Percentiles rank a stretch among this genome's conserved stretches.
These are phyloP conservation scores for Nezara viridula DNA, from an alignment of 2,888 invertebrate genomes.

Conservation along the genomic window DNA sequence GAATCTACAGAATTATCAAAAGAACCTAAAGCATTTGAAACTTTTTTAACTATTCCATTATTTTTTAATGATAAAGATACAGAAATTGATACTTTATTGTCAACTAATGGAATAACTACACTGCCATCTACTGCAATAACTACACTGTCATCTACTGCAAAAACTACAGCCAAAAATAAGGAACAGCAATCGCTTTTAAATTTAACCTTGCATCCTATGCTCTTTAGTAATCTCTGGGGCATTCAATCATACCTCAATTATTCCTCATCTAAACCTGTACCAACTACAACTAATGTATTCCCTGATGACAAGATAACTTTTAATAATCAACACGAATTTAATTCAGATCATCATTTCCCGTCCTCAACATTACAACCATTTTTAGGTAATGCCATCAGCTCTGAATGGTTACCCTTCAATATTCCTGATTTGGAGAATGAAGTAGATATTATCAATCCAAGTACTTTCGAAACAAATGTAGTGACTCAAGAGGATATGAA, in stretches of 20 bases:
- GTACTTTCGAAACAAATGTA: not conserved
- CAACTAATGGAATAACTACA: no score
- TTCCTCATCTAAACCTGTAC: not conserved
- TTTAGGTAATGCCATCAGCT: not conserved
- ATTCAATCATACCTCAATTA: not conserved
- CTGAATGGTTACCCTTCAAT: not conserved
- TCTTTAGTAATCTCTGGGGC: not conserved
- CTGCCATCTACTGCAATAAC: no score
- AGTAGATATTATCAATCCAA: not conserved
- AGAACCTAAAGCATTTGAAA: not conserved
- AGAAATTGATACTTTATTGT: no score
- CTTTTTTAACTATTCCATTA: not conserved
- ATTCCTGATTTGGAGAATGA: not conserved
- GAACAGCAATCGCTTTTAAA: not conserved
- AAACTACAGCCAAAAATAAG: not conserved
- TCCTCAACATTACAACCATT: not conserved
- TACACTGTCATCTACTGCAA: not conserved
- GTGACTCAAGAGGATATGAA: not conserved
- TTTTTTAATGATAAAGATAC: not conserved
- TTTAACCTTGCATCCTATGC: not conserved
- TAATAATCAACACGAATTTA: constrained; percentile 21
- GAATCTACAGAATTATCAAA: not conserved
- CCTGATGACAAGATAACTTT: not conserved
- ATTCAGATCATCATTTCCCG: not conserved
- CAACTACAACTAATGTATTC: not conserved